Evolutionary conservation across 1,140 invertebrate species (phyloP).

Genomic region (Calycopis cecrops): DNA sequence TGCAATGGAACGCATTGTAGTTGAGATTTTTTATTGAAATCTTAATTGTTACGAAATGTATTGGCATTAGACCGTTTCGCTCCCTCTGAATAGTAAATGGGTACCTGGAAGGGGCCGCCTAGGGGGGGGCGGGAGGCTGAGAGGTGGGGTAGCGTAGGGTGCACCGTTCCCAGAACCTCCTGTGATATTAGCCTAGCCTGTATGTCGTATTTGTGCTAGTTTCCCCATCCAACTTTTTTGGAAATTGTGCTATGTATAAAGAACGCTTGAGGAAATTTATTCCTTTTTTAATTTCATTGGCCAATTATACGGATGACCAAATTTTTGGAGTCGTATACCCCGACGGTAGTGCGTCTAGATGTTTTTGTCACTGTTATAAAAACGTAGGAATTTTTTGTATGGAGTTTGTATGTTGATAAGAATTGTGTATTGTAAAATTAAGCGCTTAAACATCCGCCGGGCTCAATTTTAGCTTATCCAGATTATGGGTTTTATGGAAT

Average conservation of each 20-base stretch:
- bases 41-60: conserved; percentile 70
- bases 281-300: conserved; percentile 52
- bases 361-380: conserved; percentile 42
- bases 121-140: conserved; percentile 23
- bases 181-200: conserved; percentile 73
- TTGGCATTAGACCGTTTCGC: conserved; percentile 56
- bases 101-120: conserved; percentile 41
- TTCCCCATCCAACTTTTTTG: conserved; percentile 60
- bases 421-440: conserved; percentile 55
- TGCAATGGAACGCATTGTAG: conserved; percentile 42
- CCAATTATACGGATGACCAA: conserved; percentile 63
- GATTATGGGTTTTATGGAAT: conserved; percentile 23
- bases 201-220: conserved; percentile 72
- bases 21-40: conserved; percentile 59
- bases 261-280: conserved; percentile 50
- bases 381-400: conserved; percentile 55
- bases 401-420: conserved; percentile 61
- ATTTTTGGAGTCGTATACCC: conserved; percentile 54
- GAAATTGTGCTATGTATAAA: conserved; percentile 61
- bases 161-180: conserved; percentile 68
- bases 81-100: conserved; percentile 68
- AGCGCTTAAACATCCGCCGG: conserved; percentile 39
- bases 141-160: conserved; percentile 25
- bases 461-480: conserved; percentile 9
- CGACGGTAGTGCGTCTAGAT: conserved; percentile 52